phyloP scores from a whole-genome alignment of 2,797 vertebrate species.

The Tiaroga cobitis region DNA sequence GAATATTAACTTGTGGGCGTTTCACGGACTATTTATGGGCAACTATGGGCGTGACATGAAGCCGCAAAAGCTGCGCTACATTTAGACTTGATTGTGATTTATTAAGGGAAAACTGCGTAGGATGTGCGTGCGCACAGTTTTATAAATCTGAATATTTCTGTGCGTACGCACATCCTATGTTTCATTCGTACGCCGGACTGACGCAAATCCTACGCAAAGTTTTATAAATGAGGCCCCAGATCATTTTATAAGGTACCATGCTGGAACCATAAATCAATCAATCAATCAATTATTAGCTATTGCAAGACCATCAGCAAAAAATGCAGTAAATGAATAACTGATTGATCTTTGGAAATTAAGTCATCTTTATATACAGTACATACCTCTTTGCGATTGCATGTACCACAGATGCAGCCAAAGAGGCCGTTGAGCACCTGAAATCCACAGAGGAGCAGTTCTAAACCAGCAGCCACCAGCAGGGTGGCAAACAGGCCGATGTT shows the following conservation, averaged over 20 bases:
- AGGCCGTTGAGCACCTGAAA: slow-evolving; percentile 77
- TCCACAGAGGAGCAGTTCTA: slow-evolving; percentile 70
- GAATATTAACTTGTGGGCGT: too few relatives aligned
- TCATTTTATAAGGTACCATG: background rate
- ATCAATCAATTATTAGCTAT: background rate
- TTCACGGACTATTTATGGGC: too few relatives aligned
- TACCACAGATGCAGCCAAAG: slow-evolving; percentile 78
- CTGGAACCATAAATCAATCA: background rate
- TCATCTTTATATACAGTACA: slow-evolving; percentile 37
- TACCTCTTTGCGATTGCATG: slow-evolving; percentile 70
- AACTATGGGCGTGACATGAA: too few relatives aligned
- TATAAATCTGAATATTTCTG: too few relatives aligned
- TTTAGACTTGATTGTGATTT: too few relatives aligned
- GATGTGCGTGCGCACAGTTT: too few relatives aligned
- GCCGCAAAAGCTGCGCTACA: too few relatives aligned
- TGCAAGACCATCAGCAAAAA: background rate
- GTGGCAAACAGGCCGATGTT: slow-evolving; percentile 74
- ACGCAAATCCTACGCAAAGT: too few relatives aligned
- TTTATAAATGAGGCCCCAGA: too few relatives aligned
- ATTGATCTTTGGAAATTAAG: background rate
- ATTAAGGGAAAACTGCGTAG: too few relatives aligned
- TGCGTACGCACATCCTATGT: too few relatives aligned
- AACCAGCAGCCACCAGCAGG: slow-evolving; percentile 56
- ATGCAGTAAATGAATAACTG: background rate
- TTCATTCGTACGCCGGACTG: too few relatives aligned